Evolutionary conservation across 2,888 invertebrate species (phyloP), one percentile per base, ranked within the genome.

Genomic region (Hartigia nigra): DNA sequence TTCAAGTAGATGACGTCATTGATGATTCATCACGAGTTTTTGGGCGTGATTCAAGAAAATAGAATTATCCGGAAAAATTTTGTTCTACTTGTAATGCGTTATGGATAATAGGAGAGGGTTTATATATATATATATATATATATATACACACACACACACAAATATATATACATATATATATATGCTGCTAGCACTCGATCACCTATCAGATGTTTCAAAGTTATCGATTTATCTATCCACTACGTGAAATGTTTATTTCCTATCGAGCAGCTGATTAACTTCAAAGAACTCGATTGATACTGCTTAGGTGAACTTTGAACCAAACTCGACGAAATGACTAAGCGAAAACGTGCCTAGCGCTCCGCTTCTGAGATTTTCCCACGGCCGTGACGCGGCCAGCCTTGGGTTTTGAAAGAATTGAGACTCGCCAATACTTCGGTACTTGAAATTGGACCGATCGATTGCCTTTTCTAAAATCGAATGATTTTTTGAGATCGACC

Each of bases 281-380:
- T 32, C 31, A 23, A 31, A 34, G 32, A 34, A 31, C 23, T 5
- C 5, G 31, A 72, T 31, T 34, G 72, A 31, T 72, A 72, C 34
- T 72, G 31, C 12, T 12, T 12, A 32, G 32, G 72, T 31, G 31
- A 72, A 34, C 72, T 72, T 31, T 72, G 72, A 31, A 72, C 72
- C 34, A 55, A 74, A 76, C 75, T 78, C 72, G 72, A 81, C 75
- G 75, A 77, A 78, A 81, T 70, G 75, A 69, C 39, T 78, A 76
- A 78, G 77, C 36, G 78, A 77, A 74, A 81, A 84, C 84, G 84
- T 84, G 84, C 80, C 72, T 31, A 14, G 32, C 23, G 80, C 74
- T 34, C 32, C 77, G 77, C 55, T 75, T 34, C 76, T 70, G 78
- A 82, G 83, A 85, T 82, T 84, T 82, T 72, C 14, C 72, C 23